Base-by-base conservation (phyloP, 2,797 vertebrate genomes). In the Otolemur crassicaudatus region DNA sequence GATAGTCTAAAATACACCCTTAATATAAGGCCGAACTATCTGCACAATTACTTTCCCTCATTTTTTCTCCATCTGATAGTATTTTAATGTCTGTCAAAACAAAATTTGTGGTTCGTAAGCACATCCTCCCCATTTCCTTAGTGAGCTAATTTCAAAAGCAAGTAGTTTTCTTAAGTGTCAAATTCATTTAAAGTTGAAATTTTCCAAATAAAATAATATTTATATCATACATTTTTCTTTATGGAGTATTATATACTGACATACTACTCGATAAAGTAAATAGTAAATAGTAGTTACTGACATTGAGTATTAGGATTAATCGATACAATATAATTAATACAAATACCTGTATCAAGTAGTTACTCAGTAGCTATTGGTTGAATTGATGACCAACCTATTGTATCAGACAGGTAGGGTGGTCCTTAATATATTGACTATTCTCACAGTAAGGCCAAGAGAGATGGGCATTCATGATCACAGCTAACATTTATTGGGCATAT, bases 31-130 rank as follows among this genome's bases (percentile, higher is more conserved):
- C 72, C 70, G 63, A 37, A 40, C 14, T 92, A 34, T 82, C 90
- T 79, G 60, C 73, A 96, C n/a, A 77, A 69, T 77, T 69, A 25
- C 58, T 61, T 92, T 69, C 27, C 34, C 23, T 31, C 22, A 12
- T 56, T 60, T 60, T 60, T 87, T 67, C 25, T 83, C 10, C 43
- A 34, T 91, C 70, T 37, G 49, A 53, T 94, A 7, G 65, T 90
- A 94, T 96, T 97, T 97, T 70, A 96, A 76, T 93, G 37, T 79
- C 75, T 91, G 72, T 94, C 84, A 58, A 96, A 90, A 93, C 89
- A 93, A 83, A 97, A 84, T 84, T 70, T 76, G 91, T 86, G 34
- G 87, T 91, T 89, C 72, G 80, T 93, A 76, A 96, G 86, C 79
- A 95, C 17, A 86, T 86, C 72, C 67, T 92, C 53, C 92, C 82